phyloP scores from a whole-genome alignment of 2,113 vertebrate species.

The Misgurnus mizolepis region DNA sequence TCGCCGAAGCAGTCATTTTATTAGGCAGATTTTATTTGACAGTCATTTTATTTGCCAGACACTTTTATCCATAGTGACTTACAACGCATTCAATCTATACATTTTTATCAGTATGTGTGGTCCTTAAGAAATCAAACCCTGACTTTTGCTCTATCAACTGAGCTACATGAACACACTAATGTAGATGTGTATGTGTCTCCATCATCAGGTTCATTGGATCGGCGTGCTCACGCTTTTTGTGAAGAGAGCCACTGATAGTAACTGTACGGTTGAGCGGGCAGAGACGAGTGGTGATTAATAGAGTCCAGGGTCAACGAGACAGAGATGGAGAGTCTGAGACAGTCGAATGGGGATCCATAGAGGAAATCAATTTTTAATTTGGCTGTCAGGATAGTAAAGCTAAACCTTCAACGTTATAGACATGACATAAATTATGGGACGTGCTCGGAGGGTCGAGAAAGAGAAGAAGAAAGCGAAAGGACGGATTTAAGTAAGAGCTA shows the following conservation, averaged over 20 bases:
- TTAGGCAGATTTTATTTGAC: too few species aligned
- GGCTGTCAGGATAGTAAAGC: constrained; percentile 62
- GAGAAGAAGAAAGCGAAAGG: constrained; percentile 27
- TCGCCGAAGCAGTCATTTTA: background rate
- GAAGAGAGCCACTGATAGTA: constrained; percentile 21
- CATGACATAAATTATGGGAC: constrained; percentile 62
- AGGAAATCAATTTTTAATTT: constrained; percentile 68
- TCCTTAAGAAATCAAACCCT: too few species aligned
- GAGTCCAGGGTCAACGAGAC: constrained; percentile 53
- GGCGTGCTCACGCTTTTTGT: background rate
- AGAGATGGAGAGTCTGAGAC: constrained; percentile 46
- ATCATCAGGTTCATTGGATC: background rate
- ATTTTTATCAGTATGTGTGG: too few species aligned
- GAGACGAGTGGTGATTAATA: constrained; percentile 49
- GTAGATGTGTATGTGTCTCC: constrained; percentile 22
- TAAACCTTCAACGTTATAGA: constrained; percentile 52
- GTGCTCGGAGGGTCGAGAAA: constrained; percentile 33
- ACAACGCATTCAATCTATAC: too few species aligned
- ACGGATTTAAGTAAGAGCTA: constrained; percentile 33
- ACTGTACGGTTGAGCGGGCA: constrained; percentile 42
- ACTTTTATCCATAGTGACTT: too few species aligned
- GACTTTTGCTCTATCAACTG: too few species aligned
- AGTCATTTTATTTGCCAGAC: too few species aligned
- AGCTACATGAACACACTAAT: background rate
- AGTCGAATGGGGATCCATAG: constrained; percentile 48